These are phyloP conservation scores for Dendrolimus kikuchii DNA, from an alignment of 1,140 invertebrate genomes.

Conservation along the genomic window DNA sequence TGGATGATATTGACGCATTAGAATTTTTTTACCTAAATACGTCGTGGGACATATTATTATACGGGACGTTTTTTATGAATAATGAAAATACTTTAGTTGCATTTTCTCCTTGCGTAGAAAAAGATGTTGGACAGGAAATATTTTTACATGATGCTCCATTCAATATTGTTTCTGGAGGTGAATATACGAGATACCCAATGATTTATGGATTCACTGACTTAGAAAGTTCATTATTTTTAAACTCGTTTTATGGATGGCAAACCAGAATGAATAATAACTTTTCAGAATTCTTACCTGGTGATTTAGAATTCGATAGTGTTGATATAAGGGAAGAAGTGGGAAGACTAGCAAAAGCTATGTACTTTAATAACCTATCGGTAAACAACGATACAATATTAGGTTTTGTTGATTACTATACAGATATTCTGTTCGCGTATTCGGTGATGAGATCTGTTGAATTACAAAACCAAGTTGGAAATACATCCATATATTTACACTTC, in stretches of 20 bases:
- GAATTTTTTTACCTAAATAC: conserved; percentile 42
- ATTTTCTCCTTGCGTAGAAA: conserved; percentile 43
- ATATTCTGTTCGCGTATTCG: conserved; percentile 33
- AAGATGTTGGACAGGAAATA: conserved; percentile 29
- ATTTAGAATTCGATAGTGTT: conserved; percentile 30
- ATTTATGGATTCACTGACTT: conserved; percentile 39
- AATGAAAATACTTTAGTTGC: conserved; percentile 22
- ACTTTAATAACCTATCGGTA: conserved; percentile 26
- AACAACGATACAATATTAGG: conserved; percentile 23
- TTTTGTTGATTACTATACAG: conserved; percentile 40
- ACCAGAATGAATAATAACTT: conserved; percentile 44
- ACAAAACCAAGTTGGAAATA: conserved; percentile 26
- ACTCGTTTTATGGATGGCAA: conserved; percentile 31
- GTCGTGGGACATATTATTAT: conserved; percentile 25
- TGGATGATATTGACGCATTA: conserved; percentile 27
- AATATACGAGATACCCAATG: conserved; percentile 36
- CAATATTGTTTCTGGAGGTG: conserved; percentile 33
- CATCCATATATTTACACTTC: conserved; percentile 41
- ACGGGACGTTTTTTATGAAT: conserved; percentile 6
- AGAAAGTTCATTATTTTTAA: conserved; percentile 33
- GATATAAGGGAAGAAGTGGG: conserved; percentile 21
- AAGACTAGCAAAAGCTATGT: conserved; percentile 25
- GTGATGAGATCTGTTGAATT: conserved; percentile 25
- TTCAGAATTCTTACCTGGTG: conserved; percentile 35
- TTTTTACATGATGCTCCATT: conserved; percentile 35